Base-by-base conservation (phyloP, 2,113 vertebrate species). In the Oceanites oceanicus region DNA sequence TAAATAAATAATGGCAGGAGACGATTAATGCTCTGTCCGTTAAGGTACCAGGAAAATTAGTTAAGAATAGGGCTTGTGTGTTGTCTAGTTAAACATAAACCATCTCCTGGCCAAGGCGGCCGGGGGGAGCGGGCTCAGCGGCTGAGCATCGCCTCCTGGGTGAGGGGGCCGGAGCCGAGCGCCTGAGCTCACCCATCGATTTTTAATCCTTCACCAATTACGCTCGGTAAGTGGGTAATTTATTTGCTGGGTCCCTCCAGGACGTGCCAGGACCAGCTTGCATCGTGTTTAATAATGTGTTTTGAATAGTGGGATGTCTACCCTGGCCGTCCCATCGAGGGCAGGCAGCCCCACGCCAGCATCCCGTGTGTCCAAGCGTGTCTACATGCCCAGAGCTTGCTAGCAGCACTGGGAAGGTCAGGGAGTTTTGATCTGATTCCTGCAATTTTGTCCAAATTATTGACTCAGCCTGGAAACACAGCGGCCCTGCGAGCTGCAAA, bases 121-220 rank as follows among this genome's bases (percentile, higher is more conserved):
- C 0, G 2, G 7, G 34, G 45, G 78, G 40, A 90, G 71, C 4
- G 3, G 52, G 89, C 38, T 86, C 6, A 2, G 71, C 3, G 2
- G 72, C 56, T 7, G 4, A 61, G 70, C 8, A 1, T 13, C 3
- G 4, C 52, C 71, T 78, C 62, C 71, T 3, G 55, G 78, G 78
- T 0, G 0, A 76, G 62, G 62, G 68, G 77, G 12, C 44, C 1
- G 0, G 56, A 67, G 70, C 65, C 0, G 1, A 45, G 59, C 3
- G 5, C 63, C 53, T 8, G 15, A 61, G 79, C 90, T 94, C 11
- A 2, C 78, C 82, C 94, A 95, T 95, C 2, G 62, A 91, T 96
- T 97, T 97, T 96, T 88, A 96, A 95, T 95, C 96, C 81, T 82
- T 94, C 87, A 53, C 87, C 95, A 91, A 80, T 95, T 94, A 97